Evolutionary conservation across 2,888 invertebrate species (phyloP).

Genomic region (Tetranychus piercei): DNA sequence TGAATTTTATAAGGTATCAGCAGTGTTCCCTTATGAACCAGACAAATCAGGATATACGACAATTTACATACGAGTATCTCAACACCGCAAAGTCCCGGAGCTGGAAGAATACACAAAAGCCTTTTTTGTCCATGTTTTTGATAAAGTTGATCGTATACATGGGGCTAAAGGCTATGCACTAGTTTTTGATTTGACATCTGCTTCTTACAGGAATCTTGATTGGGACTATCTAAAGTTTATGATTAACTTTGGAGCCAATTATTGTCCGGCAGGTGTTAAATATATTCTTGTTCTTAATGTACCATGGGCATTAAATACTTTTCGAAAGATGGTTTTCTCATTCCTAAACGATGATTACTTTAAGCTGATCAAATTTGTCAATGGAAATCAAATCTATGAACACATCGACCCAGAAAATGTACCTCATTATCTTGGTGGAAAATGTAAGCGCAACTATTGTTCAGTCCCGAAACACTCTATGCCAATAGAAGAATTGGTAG

Average conservation of each 20-base stretch:
- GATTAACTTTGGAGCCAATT: constrained; percentile 12
- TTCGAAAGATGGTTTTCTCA: constrained; percentile 16
- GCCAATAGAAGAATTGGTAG: constrained; percentile 13
- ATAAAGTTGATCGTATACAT: constrained; percentile 17
- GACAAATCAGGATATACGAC: constrained; percentile 30
- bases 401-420: constrained; percentile 19
- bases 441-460: constrained; percentile 20
- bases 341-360: constrained; percentile 15
- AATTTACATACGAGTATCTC: constrained; percentile 18
- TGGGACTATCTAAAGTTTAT: constrained; percentile 18
- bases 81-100: constrained; percentile 19
- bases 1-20: constrained; percentile 30
- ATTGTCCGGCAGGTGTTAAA: constrained; percentile 19
- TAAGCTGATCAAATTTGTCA: constrained; percentile 16
- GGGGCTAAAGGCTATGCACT: constrained; percentile 14
- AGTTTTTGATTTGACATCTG: constrained; percentile 19
- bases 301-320: constrained; percentile 22
- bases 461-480: constrained; percentile 14
- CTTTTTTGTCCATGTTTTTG: constrained; percentile 20
- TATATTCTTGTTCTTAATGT: constrained; percentile 21
- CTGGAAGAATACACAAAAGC: constrained; percentile 15
- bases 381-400: constrained; percentile 15
- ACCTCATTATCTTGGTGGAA: constrained; percentile 21
- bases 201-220: constrained; percentile 20
- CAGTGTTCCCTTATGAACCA: constrained; percentile 31